Base-by-base conservation (phyloP, 2,797 vertebrate genomes). In the Psittacula derbiana region DNA sequence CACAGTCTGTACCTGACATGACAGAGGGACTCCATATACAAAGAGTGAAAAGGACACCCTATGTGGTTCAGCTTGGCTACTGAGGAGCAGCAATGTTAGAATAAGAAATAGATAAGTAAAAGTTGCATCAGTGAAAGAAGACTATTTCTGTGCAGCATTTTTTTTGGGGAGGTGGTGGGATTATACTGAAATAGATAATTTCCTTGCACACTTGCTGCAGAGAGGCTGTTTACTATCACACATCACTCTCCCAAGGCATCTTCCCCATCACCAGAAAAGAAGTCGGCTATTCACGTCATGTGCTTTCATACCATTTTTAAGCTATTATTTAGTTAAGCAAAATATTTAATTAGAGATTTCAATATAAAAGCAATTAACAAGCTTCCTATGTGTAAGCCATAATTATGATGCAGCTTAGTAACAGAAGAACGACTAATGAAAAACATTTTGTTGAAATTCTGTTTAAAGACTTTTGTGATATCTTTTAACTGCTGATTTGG, bases 301-400 rank as follows among this genome's bases (percentile, higher is more conserved):
- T 92, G 57, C 64, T 43, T 52, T 86, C 83, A 73, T 3, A 4
- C 15, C 4, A 76, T 94, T 91, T 93, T 88, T 53, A 92, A 95
- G 88, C 62, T 86, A 33, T 79, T 72, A 91, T 89, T 95, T 78
- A 67, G 47, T 88, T 94, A 88, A 50, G 12, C 33, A 74, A 88
- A 93, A 95, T 93, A 95, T 95, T 94, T 85, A 94, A 93, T 92
- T 93, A 94, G 30, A 71, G 9, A 82, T 87, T 93, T 96, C 91
- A 80, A 84, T 95, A 93, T 57, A 95, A 95, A 94, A 96, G 20
- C 80, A 93, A 95, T 96, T 95, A 95, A 31, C 38, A 69, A 80
- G 60, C 74, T 96, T 95, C 88, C 71, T 80, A 74, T 74, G 49
- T 33, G 76, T 74, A 79, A 96, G 71, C 61, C 52, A 71, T 89